Evolutionary conservation across 2,113 vertebrate genomes (phyloP), one percentile per base, ranked within the genome.

Genomic region (Lagenorhynchus albirostris): DNA sequence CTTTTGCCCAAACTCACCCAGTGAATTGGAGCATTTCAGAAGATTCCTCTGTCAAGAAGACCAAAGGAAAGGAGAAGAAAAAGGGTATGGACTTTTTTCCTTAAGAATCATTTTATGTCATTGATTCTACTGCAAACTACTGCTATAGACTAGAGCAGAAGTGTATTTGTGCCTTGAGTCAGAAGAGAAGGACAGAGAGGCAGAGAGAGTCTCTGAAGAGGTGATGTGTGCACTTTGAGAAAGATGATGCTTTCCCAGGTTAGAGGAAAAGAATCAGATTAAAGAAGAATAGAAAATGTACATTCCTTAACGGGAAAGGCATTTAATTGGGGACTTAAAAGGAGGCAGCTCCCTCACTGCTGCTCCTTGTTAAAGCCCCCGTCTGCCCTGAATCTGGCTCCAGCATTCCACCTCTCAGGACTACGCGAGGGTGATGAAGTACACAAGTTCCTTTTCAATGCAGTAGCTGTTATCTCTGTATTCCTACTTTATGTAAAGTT

Each of bases 31-130:
- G 33, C 95, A 93, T 98, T 98, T 96, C n/a, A 91, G 95, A 89
- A 96, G 79, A 97, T 2, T 98, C 92, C 86, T 97, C 98, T 97
- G 93, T 93, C 98, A 95, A 95, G 96, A 94, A 96, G 96, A 94
- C 70, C 33, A 85, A 94, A 94, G 93, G 91, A 62, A 95, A 96
- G 53, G 70, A 96, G 74, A 3, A 91, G 79, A 95, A 83, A 97
- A 97, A 31, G 81, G 96, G 96, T 98, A 98, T 81, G 97, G 62
- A 83, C 65, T 93, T 91, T 73, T 98, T 94, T 95, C 87, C 81
- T 97, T 95, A 94, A 80, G 96, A 97, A 97, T 94, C 55, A 97
- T 95, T 93, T 91, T 89, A 47, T 60, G 68, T 44, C 44, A 13
- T 93, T 95, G 95, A 83, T 95, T 97, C 81, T 95, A 21, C 36